Evolutionary conservation across 2,888 invertebrate species (phyloP).

Genomic region (Macaria notata): DNA sequence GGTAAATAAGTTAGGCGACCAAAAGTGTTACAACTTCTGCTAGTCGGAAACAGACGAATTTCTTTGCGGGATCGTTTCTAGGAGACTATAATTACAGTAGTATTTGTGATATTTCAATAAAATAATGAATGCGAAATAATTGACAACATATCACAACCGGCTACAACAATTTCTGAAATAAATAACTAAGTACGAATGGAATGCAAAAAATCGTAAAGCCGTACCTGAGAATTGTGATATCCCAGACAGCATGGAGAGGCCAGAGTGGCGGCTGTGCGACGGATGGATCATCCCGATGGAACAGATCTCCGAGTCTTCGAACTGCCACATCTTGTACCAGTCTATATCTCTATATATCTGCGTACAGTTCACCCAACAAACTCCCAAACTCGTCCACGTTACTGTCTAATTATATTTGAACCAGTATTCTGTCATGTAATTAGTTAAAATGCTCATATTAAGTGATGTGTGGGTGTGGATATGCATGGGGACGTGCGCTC

Average conservation of each 20-base stretch:
- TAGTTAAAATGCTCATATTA: conserved; percentile 59
- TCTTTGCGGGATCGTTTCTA: no score
- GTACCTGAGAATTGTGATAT: conserved; percentile 75
- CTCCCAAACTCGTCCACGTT: conserved; percentile 1
- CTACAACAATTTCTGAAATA: no score
- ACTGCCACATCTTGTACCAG: conserved; percentile 83
- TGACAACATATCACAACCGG: no score
- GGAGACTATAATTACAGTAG: no score
- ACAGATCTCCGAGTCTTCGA: conserved; percentile 89
- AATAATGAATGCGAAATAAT: no score
- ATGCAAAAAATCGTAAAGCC: conserved; percentile 9
- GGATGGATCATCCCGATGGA: conserved; percentile 92
- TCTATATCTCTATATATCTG: background rate
- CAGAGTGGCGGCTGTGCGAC: conserved; percentile 87
- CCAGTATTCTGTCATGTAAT: conserved; percentile 48
- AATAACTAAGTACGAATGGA: no score
- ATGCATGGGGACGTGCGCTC: conserved; percentile 57
- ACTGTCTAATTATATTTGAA: conserved; percentile 16
- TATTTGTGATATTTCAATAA: no score
- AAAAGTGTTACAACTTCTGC: no score
- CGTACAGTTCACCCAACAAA: conserved; percentile 13
- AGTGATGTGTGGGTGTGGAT: conserved; percentile 52
- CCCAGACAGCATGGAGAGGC: conserved; percentile 79
- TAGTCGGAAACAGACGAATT: no score
- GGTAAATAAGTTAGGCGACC: no score